These are phyloP conservation scores for Podocnemis expansa DNA, from an alignment of 2,113 vertebrate genomes.

Conservation along the genomic window DNA sequence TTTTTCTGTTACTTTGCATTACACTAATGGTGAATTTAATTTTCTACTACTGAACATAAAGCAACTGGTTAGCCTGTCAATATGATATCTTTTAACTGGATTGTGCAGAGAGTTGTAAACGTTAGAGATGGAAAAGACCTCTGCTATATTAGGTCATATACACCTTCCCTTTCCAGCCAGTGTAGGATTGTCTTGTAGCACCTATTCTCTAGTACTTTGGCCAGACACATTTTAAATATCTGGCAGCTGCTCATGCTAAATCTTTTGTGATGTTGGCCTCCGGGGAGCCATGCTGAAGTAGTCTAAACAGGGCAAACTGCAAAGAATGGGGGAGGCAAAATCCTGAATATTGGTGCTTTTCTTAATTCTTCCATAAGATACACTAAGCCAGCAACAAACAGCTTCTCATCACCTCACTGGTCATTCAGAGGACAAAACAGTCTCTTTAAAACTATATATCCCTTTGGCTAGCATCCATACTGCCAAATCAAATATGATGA, in stretches of 20 bases:
- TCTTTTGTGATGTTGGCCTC: no score
- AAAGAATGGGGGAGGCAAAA: no score
- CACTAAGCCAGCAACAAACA: no score
- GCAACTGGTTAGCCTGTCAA: neutral
- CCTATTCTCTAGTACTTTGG: neutral
- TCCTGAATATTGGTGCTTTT: no score
- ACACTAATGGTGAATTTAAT: neutral
- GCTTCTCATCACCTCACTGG: no score
- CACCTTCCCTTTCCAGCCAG: neutral
- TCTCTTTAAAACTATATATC: no score
- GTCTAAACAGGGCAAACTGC: no score
- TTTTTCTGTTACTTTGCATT: neutral
- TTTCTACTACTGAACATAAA: neutral
- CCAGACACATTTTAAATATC: neutral
- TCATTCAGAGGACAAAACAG: no score
- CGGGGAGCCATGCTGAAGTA: no score
- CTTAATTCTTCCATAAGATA: no score
- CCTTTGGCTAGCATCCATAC: no score
- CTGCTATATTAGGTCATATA: neutral
- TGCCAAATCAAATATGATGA: no score
- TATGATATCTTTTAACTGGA: neutral
- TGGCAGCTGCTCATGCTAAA: neutral
- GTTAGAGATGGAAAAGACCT: neutral
- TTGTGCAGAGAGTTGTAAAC: neutral
- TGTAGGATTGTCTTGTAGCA: neutral